Evolutionary conservation across 2,888 invertebrate species (phyloP), one percentile per base, ranked within the genome.

Genomic region (Spialia ferax): DNA sequence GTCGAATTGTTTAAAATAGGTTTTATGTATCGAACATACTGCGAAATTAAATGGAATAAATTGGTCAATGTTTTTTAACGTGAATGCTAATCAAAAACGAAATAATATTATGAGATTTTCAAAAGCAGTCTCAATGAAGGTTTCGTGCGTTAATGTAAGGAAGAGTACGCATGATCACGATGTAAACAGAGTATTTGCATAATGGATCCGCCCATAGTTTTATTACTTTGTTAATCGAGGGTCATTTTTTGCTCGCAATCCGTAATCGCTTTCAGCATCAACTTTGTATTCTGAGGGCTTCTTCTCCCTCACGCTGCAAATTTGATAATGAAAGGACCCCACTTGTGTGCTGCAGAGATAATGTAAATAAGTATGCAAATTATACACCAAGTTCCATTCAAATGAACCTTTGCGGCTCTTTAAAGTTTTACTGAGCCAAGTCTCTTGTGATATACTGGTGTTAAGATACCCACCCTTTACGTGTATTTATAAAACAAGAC

Each of bases 311-410:
- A 83, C 84, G 84, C 87, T 87, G 85, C 84, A 89, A 93, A 88
- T 93, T 93, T 88, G 91, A 91, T 92, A 93, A 93, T 92, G 90
- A 92, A 91, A 89, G 90, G 91, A 85, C 83, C 87, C 87, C 88
- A 89, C 89, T 91, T 91, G 93, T 92, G 93, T 90, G 88, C 84
- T 89, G 90, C 92, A 89, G 84, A 93, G 93, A 93, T 93, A 93
- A 93, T 93, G 92, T 91, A 93, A 93, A 93, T 93, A 93, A 88
- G 89, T 91, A 93, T 92, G 93, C 92, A 92, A 93, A 93, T 93
- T 88, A 86, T 85, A 88, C 85, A 85, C 87, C 83, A 86, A 91
- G 87, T 91, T 89, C 84, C 85, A 89, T 90, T 90, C 87, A 91
- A 91, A 92, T 91, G 89, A 91, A 90, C 89, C 89, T 89, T 88